Percentiles rank a stretch among this genome's conserved stretches.
Conservation (phyloP, 2,113 vertebrate genomes). For the Tiliqua scincoides region DNA sequence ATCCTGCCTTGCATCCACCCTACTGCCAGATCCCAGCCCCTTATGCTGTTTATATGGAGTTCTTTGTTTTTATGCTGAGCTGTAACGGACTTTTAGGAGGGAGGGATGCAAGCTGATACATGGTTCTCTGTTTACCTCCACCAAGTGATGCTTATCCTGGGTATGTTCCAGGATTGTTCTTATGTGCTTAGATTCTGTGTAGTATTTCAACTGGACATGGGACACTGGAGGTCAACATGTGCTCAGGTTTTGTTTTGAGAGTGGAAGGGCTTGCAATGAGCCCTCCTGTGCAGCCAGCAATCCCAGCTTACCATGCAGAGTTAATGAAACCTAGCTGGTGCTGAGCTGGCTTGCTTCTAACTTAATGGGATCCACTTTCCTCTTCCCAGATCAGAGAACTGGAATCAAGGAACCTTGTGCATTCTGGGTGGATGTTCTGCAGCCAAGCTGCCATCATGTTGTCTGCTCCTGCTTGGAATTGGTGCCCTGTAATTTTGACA, state of each 20-base stretch:
- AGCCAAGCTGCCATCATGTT: not conserved
- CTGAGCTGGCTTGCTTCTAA: not conserved
- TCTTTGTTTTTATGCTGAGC: not conserved
- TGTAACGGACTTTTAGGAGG: not conserved
- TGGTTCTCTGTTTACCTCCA: not conserved
- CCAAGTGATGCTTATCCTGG: not conserved
- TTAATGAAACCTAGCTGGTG: not conserved
- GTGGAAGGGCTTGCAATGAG: not conserved
- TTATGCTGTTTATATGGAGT: not conserved
- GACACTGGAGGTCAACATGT: not conserved
- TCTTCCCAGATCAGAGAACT: not conserved
- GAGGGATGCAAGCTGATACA: not conserved
- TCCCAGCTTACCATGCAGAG: not conserved
- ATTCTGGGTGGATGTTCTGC: not conserved
- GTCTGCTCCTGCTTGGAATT: constrained; percentile 12
- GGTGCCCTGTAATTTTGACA: constrained; percentile 29
- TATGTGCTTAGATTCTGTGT: not conserved
- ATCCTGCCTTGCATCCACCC: not conserved
- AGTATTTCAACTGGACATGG: not conserved
- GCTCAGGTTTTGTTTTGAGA: not conserved
- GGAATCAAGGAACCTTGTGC: not conserved
- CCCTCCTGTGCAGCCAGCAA: not conserved
- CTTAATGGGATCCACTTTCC: not conserved
- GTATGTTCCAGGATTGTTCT: not conserved
- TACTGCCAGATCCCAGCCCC: not conserved